Base-by-base conservation (phyloP, 2,113 vertebrate genomes). In the Coryphaenoides rupestris region DNA sequence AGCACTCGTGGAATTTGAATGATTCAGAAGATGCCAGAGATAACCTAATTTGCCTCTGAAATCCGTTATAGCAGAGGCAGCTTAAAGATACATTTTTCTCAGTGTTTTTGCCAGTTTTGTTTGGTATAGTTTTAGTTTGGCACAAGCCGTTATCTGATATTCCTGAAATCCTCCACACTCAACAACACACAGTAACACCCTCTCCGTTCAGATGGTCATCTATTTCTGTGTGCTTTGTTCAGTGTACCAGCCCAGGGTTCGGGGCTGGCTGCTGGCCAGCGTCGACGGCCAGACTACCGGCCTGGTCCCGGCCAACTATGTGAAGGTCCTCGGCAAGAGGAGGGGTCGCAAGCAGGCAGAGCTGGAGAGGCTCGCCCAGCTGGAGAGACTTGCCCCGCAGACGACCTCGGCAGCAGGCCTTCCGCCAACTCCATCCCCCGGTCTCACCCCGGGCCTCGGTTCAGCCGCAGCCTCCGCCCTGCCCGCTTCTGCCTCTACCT, bases 201-300 rank as follows among this genome's bases (percentile, higher is more conserved):
- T 40, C 33, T 13, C 33, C 33, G 33, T 40, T 40, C 33, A 40
- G 33, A 40, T 12, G 9, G 6, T 40, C 33, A 10, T 4, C 2
- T 2, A 33, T 62, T 1, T 53, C 17, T 15, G 10, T 33, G 55
- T 12, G 56, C 14, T 21, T n/a, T 14, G 0, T 60, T 13, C 64
- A 99, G 97, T 98, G 71, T 95, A 93, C 76, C 96, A 99, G 52
- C 95, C 96, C 58, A 92, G 91, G 80, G 89, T 98, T 22, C 94
- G 96, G 7, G 97, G 97, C 54, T 99, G 97, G 96, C 91, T 98
- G 72, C 86, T 98, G 84, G 97, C 93, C 73, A 98, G 95, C 68
- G 66, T 91, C 0, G 94, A 96, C 28, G 93, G 94, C 40, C 94
- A 94, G 77, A 92, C 92, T 63, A 92, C 92, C 23, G 94, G 97